Evolutionary conservation across 2,113 vertebrate species (phyloP).

Genomic region (Scytalopus superciliaris): DNA sequence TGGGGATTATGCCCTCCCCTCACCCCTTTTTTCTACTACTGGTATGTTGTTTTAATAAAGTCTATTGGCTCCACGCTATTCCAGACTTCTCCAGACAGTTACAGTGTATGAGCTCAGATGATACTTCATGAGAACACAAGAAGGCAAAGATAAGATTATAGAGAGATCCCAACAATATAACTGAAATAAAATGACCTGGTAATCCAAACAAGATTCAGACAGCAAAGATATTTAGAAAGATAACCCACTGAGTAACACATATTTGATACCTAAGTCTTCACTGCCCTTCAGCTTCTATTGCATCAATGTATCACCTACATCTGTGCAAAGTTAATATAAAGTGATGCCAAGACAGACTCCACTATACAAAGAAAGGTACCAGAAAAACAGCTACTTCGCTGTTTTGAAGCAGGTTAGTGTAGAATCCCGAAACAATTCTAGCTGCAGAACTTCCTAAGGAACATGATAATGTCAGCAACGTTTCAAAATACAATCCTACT

Average conservation of each 20-base stretch:
- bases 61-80: background rate
- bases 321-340: background rate
- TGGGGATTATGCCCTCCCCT: background rate
- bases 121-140: background rate
- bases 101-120: background rate
- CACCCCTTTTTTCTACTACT: background rate
- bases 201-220: conserved; percentile 44
- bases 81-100: conserved; percentile 21
- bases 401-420: background rate
- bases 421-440: background rate
- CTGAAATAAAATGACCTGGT: conserved; percentile 1
- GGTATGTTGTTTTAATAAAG: background rate
- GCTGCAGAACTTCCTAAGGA: background rate
- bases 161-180: background rate
- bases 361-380: background rate
- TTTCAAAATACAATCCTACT: background rate
- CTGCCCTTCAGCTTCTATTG: background rate
- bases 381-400: background rate
- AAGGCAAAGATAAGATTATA: background rate
- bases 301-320: background rate
- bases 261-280: background rate
- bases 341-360: background rate
- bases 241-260: conserved; percentile 36
- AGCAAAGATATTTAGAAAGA: conserved; percentile 10
- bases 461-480: background rate